These are phyloP conservation scores for Phyllostomus discolor DNA, from an alignment of 2,113 vertebrate genomes.

Conservation along the genomic window DNA sequence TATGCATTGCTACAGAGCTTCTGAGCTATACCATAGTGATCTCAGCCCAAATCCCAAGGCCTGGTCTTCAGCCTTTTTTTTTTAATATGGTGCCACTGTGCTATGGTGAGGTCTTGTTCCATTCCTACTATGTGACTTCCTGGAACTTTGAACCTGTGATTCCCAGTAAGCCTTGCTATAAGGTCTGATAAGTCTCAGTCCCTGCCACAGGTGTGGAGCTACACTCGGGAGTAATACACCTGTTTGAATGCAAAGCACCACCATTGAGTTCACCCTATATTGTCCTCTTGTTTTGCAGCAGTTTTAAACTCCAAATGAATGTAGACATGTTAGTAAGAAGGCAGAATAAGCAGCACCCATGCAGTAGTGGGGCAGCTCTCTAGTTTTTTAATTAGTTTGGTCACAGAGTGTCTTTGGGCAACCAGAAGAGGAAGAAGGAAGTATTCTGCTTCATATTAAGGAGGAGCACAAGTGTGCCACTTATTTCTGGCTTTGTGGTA, in stretches of 20 bases:
- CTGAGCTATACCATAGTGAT: not conserved
- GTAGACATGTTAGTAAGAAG: not conserved
- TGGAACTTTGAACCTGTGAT: not conserved
- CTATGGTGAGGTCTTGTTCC: not conserved
- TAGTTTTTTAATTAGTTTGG: not conserved
- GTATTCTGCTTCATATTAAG: not conserved
- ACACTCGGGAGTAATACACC: not conserved
- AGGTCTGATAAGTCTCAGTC: not conserved
- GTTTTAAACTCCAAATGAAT: not conserved
- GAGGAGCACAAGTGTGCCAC: not conserved
- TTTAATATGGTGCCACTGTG: not conserved
- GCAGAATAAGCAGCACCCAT: not conserved
- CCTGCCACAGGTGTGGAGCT: not conserved
- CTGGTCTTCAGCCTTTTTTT: conserved; percentile 5
- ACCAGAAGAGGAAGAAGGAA: not conserved
- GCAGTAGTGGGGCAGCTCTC: not conserved
- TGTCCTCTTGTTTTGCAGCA: not conserved
- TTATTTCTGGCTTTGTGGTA: not conserved
- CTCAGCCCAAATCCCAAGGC: not conserved
- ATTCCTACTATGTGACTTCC: not conserved
- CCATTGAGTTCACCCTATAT: not conserved
- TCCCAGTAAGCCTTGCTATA: not conserved
- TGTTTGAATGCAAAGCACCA: not conserved
- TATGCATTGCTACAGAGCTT: not conserved
- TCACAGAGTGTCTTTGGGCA: not conserved